Evolutionary conservation across 2,888 invertebrate genomes (phyloP), one percentile per base, ranked within the genome.

Genomic region (Pollenia griseotomentosa): DNA sequence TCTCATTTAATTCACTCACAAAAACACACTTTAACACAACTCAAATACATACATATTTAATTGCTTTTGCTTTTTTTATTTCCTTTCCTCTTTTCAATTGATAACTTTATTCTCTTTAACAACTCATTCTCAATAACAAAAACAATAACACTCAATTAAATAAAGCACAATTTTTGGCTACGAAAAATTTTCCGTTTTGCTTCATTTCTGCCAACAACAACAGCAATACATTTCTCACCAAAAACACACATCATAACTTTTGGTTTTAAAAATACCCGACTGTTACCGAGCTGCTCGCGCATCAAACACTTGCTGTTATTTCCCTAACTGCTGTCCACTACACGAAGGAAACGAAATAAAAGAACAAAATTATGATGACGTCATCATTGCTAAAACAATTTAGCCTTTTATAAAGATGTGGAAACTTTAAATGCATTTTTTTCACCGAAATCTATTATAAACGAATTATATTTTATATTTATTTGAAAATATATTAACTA

Each of bases 351-450:
- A 33, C 33, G 33, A 3, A 33, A 33, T 33, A 33, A 33, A 16
- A 23, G n/a, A 57, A 57, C 19, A 23, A 57, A 19, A 57, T 23
- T 3, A 57, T 11, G 16, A 7, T n/a, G 53, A 53, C 53, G 33
- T 44, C 46, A 48, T 2, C 46, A 46, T 65, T 46, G 44, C 19
- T 65, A 40, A 12, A 19, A 46, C 23, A 23, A 23, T 10, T 68
- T 51, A 57, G 2, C 11, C 46, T 12, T 19, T 65, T 42, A 0
- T 16, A 16, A 1, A 6, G 42, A 66, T 23, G 7, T 51, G 10
- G 12, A 68, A 44, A 1, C 40, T 71, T 57, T 4, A 19, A 71
- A 16, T 19, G 42, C 71, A 19, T 16, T 44, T 71, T 55, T 71
- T 16, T 57, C 11, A 16, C 40, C n/a, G n/a, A 14, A 16, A 71